phyloP scores from a whole-genome alignment of 2,888 invertebrate genomes.

The Aphodius granarius region DNA sequence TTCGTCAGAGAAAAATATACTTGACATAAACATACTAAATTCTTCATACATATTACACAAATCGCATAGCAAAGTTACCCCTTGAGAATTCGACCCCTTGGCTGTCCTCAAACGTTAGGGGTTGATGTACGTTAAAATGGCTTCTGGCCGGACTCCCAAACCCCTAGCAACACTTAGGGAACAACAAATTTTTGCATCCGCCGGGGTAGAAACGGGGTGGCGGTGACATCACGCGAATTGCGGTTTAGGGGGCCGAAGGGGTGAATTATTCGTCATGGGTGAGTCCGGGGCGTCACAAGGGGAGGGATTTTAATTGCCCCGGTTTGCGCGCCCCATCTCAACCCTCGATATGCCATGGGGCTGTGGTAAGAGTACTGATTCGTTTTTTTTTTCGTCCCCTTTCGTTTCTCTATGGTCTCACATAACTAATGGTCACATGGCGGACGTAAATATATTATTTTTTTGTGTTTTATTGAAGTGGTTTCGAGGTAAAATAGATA shows the following conservation, averaged over 20 bases:
- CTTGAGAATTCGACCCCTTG: neutral
- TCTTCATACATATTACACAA: neutral
- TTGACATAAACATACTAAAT: too few relatives aligned
- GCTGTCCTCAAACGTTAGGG: neutral
- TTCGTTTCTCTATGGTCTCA: neutral
- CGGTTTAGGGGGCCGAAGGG: slow-evolving; percentile 35
- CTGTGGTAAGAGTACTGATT: neutral
- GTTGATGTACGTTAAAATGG: slow-evolving; percentile 22
- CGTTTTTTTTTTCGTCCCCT: neutral
- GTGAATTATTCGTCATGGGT: slow-evolving; percentile 33
- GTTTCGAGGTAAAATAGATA: neutral
- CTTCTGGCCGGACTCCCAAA: slow-evolving; percentile 7
- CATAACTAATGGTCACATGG: slow-evolving; percentile 6
- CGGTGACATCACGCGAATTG: slow-evolving; percentile 26
- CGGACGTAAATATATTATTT: neutral
- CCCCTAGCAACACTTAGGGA: slow-evolving; percentile 20
- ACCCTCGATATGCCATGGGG: slow-evolving; percentile 15
- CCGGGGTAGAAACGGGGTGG: neutral
- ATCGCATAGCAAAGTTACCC: too few relatives aligned
- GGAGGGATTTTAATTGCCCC: slow-evolving; percentile 38
- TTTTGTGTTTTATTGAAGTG: neutral
- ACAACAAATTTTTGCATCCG: slow-evolving; percentile 29
- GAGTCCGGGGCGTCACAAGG: slow-evolving; percentile 35
- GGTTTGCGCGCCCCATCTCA: slow-evolving; percentile 31
- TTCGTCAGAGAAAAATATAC: too few relatives aligned